A percentile compares a stretch with the other conserved stretches of the same genome.
Conservation (phyloP, 37 sponge, comb jelly and placozoan genomes). For the Crambe crambe region DNA sequence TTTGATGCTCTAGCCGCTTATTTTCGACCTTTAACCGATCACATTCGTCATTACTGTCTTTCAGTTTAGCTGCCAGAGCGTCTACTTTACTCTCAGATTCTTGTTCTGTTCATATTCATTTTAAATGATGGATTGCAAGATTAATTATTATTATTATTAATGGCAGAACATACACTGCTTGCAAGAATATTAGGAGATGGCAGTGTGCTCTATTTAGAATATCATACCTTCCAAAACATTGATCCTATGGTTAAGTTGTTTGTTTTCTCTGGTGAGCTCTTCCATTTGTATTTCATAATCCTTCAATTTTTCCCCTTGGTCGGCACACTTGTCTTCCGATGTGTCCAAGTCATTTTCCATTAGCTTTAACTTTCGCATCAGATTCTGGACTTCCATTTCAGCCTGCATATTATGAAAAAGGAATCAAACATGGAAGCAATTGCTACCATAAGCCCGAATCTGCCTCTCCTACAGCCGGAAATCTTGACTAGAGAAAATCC, state of each 20-base stretch:
- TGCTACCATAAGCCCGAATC: too few species aligned
- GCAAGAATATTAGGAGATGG: too few species aligned
- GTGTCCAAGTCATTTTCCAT: constrained; percentile 64
- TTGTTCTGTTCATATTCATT: too few species aligned
- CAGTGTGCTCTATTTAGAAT: too few species aligned
- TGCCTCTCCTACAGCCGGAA: too few species aligned
- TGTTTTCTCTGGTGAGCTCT: constrained; percentile 31
- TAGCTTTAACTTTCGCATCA: constrained; percentile 51
- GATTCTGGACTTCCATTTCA: constrained; percentile 47
- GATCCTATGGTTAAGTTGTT: constrained; percentile 14
- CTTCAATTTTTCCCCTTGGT: background rate
- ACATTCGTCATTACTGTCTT: constrained; percentile 1
- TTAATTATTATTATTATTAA: too few species aligned
- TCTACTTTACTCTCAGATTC: constrained; percentile 14
- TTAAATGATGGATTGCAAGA: too few species aligned
- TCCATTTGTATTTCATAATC: constrained; percentile 28
- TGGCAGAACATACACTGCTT: too few species aligned
- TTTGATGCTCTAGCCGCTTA: constrained; percentile 3
- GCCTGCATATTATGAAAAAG: constrained; percentile 14
- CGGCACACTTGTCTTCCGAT: constrained; percentile 41
- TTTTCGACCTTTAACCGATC: constrained; percentile 29
- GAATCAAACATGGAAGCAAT: background rate
- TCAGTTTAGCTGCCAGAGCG: background rate
- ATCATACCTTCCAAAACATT: constrained; percentile 44
- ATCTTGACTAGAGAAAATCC: too few species aligned